Base-by-base conservation (phyloP, 37 sponge, comb jelly and placozoan genomes). In the Crambe crambe region DNA sequence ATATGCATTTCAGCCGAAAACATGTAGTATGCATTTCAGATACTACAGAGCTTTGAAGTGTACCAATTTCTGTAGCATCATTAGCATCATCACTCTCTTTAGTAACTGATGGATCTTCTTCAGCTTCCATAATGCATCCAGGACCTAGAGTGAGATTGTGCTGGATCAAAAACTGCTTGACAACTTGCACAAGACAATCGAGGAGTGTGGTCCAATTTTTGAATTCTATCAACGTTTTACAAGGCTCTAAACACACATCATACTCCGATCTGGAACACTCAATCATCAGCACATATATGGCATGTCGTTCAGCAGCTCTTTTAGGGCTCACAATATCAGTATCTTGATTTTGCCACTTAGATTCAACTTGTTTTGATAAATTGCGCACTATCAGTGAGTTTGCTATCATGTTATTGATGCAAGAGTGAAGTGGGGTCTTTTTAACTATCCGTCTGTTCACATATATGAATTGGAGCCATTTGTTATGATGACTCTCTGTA, bases 221-320 rank as follows among this genome's bases (percentile, higher is more conserved):
- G 61, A 88, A 88, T 73, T 88, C 89, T 37, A 88, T 54, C 56
- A 82, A 67, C 36, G 83, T 88, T 66, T 88, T 88, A 32, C 72
- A 40, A 2, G 83, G 89, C 37, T 88, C 83, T 1, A 72, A 63
- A 47, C 64, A 83, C 2, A 88, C 59, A 26, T 88, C 89, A 82
- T 63, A 82, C 58, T 88, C 78, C 17, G 78, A 68, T 12, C 56
- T 64, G 9, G 89, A 70, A 43, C 89, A 88, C 18, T 63, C 37
- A 8, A 88, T 77, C 56, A 66, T 42, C 9, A 88, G 39, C 4
- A 88, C 42, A 62, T 78, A 88, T 4, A 77, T 68, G 26, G 67
- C 75, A 86, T 63, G 56, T 6, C 21, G 65, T 18, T 79, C 80
- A 0, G 47, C 23, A 27, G 40, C 36, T 27, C 68, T 39, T 18